Base-by-base conservation (phyloP, 53 echinoderm and acorn worm species). In the Zoroaster sp. region DNA sequence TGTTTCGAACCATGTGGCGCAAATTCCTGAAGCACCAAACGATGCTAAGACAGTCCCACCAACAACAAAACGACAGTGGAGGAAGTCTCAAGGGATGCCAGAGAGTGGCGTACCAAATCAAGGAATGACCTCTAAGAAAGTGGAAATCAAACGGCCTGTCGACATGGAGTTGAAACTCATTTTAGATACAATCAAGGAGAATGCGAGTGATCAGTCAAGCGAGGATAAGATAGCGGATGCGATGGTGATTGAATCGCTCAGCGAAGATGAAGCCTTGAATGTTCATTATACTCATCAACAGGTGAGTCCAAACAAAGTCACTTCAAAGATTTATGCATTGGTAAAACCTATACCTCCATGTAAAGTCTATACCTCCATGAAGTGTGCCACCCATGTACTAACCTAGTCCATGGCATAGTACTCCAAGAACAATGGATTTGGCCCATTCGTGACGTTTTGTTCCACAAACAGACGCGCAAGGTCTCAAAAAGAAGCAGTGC, bases 261-360 rank as follows among this genome's bases (percentile, higher is more conserved):
- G 92, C 43, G 92, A 88, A 73, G 92, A 91, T 74, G 92, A 91
- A 23, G 80, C 87, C 17, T 44, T 91, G 34, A 47, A 80, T 59
- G 87, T 91, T 33, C 78, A 91, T 66, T 87, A 51, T 59, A 80
- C 47, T 11, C 69, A 78, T 28, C 23, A 9, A 28, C 23, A 28
- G 63, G 63, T 59, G 23, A 59, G 63, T 59, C 11, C 21, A 1
- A 0, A 54, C 23, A n/a, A n/a, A 51, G 5, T 49, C 3, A 15
- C 18, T 15, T 15, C 15, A 49, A 49, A 49, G 3, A 51, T 18
- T 51, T 51, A 18, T 18, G 4, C 15, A 51, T 15, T n/a, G 18
- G 4, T 51, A 18, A 51, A 51, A 51, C 52, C 18, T n/a, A n/a
- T n/a, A n/a, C n/a, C n/a, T n/a, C n/a, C n/a, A n/a, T n/a, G n/a